A percentile compares a stretch with the other conserved stretches of the same genome.
phyloP scores from a whole-genome alignment of 2,888 invertebrate species.

The Caenorhabditis sp. region DNA sequence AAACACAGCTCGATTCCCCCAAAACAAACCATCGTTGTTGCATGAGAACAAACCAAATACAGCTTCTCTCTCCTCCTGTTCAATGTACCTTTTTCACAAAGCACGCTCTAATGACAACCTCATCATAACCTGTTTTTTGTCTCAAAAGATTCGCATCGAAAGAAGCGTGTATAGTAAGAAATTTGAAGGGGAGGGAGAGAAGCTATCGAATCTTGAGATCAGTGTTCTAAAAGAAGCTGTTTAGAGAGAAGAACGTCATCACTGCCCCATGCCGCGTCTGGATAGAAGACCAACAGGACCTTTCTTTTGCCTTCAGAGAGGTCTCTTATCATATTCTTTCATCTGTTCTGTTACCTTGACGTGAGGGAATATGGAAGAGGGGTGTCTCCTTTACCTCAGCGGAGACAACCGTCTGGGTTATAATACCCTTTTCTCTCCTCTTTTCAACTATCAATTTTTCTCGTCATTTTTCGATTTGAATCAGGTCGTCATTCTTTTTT shows the following conservation, averaged over 20 bases:
- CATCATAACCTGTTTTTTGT: conserved; percentile 27
- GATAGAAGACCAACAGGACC: conserved; percentile 41
- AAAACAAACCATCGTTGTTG: background rate
- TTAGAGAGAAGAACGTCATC: conserved; percentile 38
- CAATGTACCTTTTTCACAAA: conserved; percentile 2
- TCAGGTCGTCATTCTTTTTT: conserved; percentile 22
- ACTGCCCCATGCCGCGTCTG: background rate
- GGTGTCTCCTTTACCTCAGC: conserved; percentile 13
- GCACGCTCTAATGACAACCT: conserved; percentile 13
- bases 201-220: conserved; percentile 28
- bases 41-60: conserved; percentile 7
- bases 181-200: conserved; percentile 4
- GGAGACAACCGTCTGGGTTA: conserved; percentile 18
- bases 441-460: conserved; percentile 9
- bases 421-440: conserved; percentile 18
- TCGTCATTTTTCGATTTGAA: background rate
- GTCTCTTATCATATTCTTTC: conserved; percentile 25
- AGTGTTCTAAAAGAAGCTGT: conserved; percentile 40
- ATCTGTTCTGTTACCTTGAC: conserved; percentile 60
- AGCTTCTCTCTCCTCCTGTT: conserved; percentile 2
- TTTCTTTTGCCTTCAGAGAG: conserved; percentile 13
- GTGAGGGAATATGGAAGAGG: background rate
- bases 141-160: conserved; percentile 37
- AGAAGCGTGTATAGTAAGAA: conserved; percentile 40
- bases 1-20: background rate